Base-by-base conservation (phyloP, 2,797 vertebrate genomes). In the Parotocinclus haroldoi region DNA sequence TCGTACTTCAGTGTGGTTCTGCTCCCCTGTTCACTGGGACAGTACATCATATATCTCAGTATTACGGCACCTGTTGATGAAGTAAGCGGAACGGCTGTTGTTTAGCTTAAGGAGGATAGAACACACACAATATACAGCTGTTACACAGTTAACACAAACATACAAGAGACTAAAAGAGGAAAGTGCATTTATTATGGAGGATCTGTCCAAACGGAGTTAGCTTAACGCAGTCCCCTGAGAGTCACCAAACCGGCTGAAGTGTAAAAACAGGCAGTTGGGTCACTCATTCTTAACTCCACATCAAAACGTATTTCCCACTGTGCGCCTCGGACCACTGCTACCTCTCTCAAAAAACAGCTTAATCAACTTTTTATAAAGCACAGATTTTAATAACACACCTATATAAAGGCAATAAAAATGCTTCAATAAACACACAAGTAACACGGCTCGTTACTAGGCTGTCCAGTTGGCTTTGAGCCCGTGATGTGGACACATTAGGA, bases 171-270 rank as follows among this genome's bases (percentile, higher is more conserved):
- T 81, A 72, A 68, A 76, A 74, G 75, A 69, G 65, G 84, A 87
- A 91, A 90, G 90, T 91, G 90, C 90, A 89, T 91, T 91, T 89
- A 88, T 88, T 83, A 73, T 81, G 76, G 71, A 79, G 69, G 75
- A 80, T 82, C 81, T 80, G 71, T 72, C 74, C 79, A 76, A 72
- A 42, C 8, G 78, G 16, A 77, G 65, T n/a, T 74, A 69, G 75
- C 67, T 72, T 13, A 37, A 45, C 50, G 36, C 54, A 76, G 76
- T 72, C 74, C 76, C 73, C 64, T 48, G 19, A 70, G 40, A 64
- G 55, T 60, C 59, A 53, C 49, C 66, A 12, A 75, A 66, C 58
- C 58, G 62, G 44, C 67, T 52, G 58, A 70, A 56, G 62, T 58
- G 44, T 49, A 70, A 71, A 68, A 45, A 69, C 38, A 65, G 51